These are phyloP conservation scores for Pleuronectes platessa DNA, from an alignment of 2,113 vertebrate genomes.

Conservation along the genomic window DNA sequence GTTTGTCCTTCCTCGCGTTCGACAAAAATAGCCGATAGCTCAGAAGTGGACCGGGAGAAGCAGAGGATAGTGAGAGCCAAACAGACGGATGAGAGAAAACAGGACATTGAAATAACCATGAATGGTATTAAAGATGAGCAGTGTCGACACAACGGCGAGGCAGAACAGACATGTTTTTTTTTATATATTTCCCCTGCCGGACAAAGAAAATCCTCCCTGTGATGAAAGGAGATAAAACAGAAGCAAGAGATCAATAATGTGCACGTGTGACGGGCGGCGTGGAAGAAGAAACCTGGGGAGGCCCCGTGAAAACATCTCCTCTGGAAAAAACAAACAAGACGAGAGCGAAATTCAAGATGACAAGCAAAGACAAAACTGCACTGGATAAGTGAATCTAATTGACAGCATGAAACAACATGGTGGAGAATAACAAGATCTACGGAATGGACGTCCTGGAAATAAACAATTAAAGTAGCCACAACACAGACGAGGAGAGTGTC, in stretches of 20 bases:
- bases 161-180: not conserved
- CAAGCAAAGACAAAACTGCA: conserved; percentile 33
- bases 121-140: not conserved
- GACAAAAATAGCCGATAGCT: conserved; percentile 13
- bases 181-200: not conserved
- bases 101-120: not conserved
- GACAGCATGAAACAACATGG: conserved; percentile 34
- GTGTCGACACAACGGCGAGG: not conserved
- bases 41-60: not conserved
- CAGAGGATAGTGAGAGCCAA: not conserved
- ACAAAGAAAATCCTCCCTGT: conserved; percentile 16
- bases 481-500: not conserved
- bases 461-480: conserved; percentile 33
- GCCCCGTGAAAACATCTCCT: conserved; percentile 11
- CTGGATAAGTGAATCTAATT: conserved; percentile 38
- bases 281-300: not conserved
- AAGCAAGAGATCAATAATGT: conserved; percentile 24
- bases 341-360: conserved; percentile 32
- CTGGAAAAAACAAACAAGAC: conserved; percentile 11
- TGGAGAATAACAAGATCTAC: conserved; percentile 36
- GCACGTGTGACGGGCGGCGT: not conserved
- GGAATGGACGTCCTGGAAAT: conserved; percentile 14
- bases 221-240: conserved; percentile 31
- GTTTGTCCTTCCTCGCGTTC: conserved; percentile 5
- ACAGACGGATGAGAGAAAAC: conserved; percentile 1